A percentile compares a stretch with the other conserved stretches of the same genome.
Conservation (phyloP, 2,888 invertebrate species). For the Elmis aenea region DNA sequence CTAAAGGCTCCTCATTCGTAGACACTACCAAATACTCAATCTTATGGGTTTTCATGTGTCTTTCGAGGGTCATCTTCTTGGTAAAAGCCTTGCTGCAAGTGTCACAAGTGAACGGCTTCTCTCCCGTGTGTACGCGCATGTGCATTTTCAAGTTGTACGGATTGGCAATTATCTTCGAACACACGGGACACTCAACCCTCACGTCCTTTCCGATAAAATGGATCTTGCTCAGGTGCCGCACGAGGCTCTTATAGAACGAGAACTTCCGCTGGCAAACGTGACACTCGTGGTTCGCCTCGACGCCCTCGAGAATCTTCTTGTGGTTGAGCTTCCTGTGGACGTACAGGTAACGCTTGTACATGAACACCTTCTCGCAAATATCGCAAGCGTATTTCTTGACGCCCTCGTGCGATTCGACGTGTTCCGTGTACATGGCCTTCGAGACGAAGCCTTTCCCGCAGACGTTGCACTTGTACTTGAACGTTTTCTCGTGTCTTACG, state of each 20-base stretch:
- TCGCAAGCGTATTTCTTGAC: constrained; percentile 36
- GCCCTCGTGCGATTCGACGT: constrained; percentile 37
- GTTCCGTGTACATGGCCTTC: constrained; percentile 27
- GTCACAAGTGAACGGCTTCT: constrained; percentile 34
- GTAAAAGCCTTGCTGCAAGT: constrained; percentile 34
- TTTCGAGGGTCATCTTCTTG: constrained; percentile 30
- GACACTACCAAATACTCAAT: no score
- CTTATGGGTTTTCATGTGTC: constrained; percentile 21
- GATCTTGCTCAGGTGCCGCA: constrained; percentile 35
- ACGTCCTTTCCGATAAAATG: constrained; percentile 35
- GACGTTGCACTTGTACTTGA: constrained; percentile 30
- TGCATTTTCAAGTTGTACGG: constrained; percentile 37
- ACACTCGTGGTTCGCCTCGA: constrained; percentile 32
- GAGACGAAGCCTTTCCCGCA: constrained; percentile 35
- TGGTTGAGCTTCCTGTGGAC: constrained; percentile 36
- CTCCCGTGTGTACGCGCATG: constrained; percentile 36
- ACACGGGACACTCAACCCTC: constrained; percentile 32
- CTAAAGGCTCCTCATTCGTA: no score
- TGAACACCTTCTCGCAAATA: constrained; percentile 36
- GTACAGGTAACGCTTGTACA: constrained; percentile 31
- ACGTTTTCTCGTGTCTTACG: constrained; percentile 25
- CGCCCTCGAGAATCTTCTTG: constrained; percentile 34
- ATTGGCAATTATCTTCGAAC: constrained; percentile 35
- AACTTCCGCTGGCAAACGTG: constrained; percentile 33
- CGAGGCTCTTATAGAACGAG: constrained; percentile 35